phyloP scores from a whole-genome alignment of 1,140 invertebrate species.

The Drosophila athabasca region DNA sequence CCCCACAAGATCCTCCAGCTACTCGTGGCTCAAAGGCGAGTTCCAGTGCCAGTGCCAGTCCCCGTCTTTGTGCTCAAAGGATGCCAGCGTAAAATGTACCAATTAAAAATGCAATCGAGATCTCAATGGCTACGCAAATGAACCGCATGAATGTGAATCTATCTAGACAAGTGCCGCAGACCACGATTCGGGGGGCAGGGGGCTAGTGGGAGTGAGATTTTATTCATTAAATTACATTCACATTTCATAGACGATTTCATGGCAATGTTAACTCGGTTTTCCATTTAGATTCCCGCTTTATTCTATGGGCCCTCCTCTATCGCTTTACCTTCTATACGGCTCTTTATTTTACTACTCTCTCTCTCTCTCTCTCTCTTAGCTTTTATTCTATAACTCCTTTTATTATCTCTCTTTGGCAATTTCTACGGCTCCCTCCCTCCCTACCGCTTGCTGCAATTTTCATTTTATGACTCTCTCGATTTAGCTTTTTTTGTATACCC shows the following conservation, averaged over 20 bases:
- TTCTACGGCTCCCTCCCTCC: not conserved
- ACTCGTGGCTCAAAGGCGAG: slow-evolving; percentile 20
- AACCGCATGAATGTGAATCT: slow-evolving; percentile 57
- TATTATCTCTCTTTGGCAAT: slow-evolving; percentile 11
- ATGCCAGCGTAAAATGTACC: slow-evolving; percentile 79
- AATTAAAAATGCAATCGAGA: slow-evolving; percentile 77
- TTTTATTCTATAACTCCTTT: slow-evolving; percentile 15
- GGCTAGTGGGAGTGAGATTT: slow-evolving; percentile 12
- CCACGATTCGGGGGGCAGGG: not conserved
- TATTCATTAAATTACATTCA: slow-evolving; percentile 80
- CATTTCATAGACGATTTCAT: slow-evolving; percentile 81
- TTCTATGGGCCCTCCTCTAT: not conserved
- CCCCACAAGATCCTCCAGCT: slow-evolving; percentile 13
- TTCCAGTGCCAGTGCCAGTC: slow-evolving; percentile 2
- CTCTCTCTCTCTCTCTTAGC: slow-evolving; percentile 13
- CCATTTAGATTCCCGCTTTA: slow-evolving; percentile 12
- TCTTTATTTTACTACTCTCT: not conserved
- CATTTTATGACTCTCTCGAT: not conserved
- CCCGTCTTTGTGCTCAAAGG: slow-evolving; percentile 58
- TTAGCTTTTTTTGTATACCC: not conserved
- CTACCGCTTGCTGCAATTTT: too few relatives aligned
- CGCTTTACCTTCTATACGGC: not conserved
- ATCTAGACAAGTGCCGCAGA: not conserved
- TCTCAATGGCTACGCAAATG: slow-evolving; percentile 74
- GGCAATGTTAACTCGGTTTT: slow-evolving; percentile 53